Percentiles rank a stretch among this genome's conserved stretches.
Evolutionary conservation across 2,113 vertebrate species (phyloP).

Genomic region (Ameiurus melas): DNA sequence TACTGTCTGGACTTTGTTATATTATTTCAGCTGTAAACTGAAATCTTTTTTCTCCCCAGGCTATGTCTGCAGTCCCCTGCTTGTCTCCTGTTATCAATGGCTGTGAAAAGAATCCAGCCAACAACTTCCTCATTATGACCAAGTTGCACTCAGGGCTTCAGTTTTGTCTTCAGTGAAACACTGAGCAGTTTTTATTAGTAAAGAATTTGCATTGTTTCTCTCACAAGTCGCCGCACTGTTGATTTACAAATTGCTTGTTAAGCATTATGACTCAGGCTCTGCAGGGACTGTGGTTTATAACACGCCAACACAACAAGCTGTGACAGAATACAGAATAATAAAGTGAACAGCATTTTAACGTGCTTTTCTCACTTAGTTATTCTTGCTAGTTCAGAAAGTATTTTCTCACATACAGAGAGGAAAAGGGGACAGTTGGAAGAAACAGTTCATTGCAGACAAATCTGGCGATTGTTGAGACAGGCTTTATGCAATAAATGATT

Average conservation of each 20-base stretch:
- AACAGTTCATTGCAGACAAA: background rate
- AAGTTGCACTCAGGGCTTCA: background rate
- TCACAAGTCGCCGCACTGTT: background rate
- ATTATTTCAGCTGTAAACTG: background rate
- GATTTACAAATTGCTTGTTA: slow-evolving; percentile 25
- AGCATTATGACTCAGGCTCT: slow-evolving; percentile 34
- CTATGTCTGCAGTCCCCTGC: background rate
- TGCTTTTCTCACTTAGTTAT: background rate
- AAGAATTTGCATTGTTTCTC: slow-evolving; percentile 29
- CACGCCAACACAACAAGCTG: slow-evolving; percentile 35
- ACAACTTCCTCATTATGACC: slow-evolving; percentile 10
- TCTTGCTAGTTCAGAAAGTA: background rate
- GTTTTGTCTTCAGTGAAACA: background rate
- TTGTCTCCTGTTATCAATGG: slow-evolving; percentile 13
- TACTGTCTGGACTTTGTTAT: background rate
- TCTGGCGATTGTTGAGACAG: background rate
- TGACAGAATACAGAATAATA: slow-evolving; percentile 19
- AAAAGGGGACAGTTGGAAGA: background rate
- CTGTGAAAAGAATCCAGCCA: slow-evolving; percentile 17
- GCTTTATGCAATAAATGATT: background rate
- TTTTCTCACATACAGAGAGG: background rate
- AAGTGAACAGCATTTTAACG: slow-evolving; percentile 22
- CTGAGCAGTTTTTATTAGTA: slow-evolving; percentile 40
- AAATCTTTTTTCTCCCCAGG: background rate
- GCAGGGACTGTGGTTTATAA: slow-evolving; percentile 25